Conservation (phyloP, 2,888 invertebrate genomes). For the Lithosia quadra region DNA sequence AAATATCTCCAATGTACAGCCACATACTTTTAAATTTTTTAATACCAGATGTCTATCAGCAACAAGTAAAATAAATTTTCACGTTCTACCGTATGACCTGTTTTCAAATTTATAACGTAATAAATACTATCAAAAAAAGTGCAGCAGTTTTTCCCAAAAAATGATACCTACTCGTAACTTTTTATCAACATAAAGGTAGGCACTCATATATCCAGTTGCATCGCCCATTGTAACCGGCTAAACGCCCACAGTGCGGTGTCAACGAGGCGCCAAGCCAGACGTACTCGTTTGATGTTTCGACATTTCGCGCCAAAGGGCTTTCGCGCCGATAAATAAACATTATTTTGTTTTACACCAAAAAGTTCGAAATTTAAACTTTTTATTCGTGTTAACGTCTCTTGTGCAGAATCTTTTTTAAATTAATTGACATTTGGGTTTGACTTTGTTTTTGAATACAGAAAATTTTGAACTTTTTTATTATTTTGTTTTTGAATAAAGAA, state of each 20-base stretch:
- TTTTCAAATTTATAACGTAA: background rate
- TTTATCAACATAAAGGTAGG: conserved; percentile 24
- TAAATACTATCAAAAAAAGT: background rate
- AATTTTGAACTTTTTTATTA: conserved; percentile 13
- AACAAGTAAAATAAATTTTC: background rate
- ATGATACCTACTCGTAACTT: conserved; percentile 10
- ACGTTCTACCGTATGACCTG: background rate
- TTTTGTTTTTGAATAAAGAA: conserved; percentile 7
- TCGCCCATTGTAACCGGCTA: conserved; percentile 40
- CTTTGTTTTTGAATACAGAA: conserved; percentile 6
- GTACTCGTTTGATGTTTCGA: conserved; percentile 56
- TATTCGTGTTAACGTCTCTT: background rate
- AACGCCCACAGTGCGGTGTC: conserved; percentile 60
- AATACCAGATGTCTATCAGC: background rate
- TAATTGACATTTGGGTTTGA: conserved; percentile 13
- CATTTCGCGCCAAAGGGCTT: conserved; percentile 49
- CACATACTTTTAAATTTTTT: no score
- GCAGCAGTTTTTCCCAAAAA: conserved; percentile 7
- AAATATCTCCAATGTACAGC: no score
- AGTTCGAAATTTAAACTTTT: conserved; percentile 24
- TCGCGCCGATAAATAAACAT: conserved; percentile 42
- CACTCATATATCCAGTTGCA: conserved; percentile 30
- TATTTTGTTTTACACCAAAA: conserved; percentile 21
- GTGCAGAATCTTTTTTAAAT: conserved; percentile 15
- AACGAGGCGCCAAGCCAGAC: conserved; percentile 58